Evolutionary conservation across 1,140 invertebrate genomes (phyloP), one percentile per base, ranked within the genome.

Genomic region (Drosophila arawakana): DNA sequence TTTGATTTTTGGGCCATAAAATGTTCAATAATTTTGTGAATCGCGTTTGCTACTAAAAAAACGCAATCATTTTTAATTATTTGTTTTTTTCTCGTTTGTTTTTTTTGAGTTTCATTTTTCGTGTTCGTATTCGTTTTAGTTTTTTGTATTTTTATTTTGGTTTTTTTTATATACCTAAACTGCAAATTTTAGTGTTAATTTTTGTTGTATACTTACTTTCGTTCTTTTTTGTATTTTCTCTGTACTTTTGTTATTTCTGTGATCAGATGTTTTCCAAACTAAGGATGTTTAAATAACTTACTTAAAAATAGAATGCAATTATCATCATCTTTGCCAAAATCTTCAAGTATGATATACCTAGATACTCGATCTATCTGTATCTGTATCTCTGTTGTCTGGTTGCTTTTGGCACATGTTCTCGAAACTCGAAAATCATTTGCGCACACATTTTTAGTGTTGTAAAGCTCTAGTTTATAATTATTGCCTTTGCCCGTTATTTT

Each of bases 41-140:
- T 89, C 84, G 84, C 84, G 84, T 88, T 89, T 81, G 84, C 84
- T 89, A 89, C 84, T 89, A 89, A 89, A 89, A 89, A 89, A 89
- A 89, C 84, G 84, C 84, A 89, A 89, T 89, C 58, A 63, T 79
- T 78, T 30, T 66, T 79, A 72, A 76, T 65, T 76, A 77, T 73
- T 80, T 41, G 8, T 66, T 73, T 43, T 49, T n/a, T 69, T 35
- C 21, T 61, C 6, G 3, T 30, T 30, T 15, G 15, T 15, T 30
- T 76, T 30, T 76, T 81, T 71, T 88, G 44, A 44, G 73, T 62
- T 77, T 58, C 63, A 34, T 66, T 68, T 30, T 30, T 30, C 25
- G 25, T 30, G 25, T 30, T 30, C 25, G 25, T 30, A 30, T 50
- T 7, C 44, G 37, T 54, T 11, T 13, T 21, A 21, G 18, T 21